Conservation (phyloP, 2,113 vertebrate genomes). For the Podiceps cristatus region DNA sequence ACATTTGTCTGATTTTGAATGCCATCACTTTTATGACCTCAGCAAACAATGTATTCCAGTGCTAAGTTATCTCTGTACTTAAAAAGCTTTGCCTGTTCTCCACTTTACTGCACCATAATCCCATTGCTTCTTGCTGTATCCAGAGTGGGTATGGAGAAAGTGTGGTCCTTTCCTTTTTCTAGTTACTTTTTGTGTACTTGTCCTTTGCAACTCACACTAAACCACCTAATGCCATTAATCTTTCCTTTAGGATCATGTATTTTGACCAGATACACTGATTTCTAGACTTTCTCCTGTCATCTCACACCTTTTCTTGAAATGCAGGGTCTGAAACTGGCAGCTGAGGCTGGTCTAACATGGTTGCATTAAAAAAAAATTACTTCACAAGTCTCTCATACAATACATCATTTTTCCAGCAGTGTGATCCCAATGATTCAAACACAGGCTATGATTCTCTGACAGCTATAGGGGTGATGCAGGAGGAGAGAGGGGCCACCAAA, state of each 20-base stretch:
- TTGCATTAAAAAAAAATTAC: not conserved
- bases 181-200: not conserved
- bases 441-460: not conserved
- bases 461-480: not conserved
- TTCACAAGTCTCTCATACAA: not conserved
- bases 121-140: not conserved
- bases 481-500: not conserved
- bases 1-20: not conserved
- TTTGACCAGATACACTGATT: not conserved
- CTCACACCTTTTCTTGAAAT: not conserved
- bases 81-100: not conserved
- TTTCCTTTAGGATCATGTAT: not conserved
- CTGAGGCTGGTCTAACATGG: not conserved
- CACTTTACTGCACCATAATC: not conserved
- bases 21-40: not conserved
- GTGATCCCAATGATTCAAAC: not conserved
- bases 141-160: not conserved
- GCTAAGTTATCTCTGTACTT: not conserved
- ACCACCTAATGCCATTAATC: not conserved
- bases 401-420: not conserved
- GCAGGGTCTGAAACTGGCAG: not conserved
- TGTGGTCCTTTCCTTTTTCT: not conserved
- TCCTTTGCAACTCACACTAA: not conserved
- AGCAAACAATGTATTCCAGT: not conserved
- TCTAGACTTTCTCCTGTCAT: not conserved